Base-by-base conservation (phyloP, 2,888 invertebrate genomes). In the Hirtodrosophila alboralis region DNA sequence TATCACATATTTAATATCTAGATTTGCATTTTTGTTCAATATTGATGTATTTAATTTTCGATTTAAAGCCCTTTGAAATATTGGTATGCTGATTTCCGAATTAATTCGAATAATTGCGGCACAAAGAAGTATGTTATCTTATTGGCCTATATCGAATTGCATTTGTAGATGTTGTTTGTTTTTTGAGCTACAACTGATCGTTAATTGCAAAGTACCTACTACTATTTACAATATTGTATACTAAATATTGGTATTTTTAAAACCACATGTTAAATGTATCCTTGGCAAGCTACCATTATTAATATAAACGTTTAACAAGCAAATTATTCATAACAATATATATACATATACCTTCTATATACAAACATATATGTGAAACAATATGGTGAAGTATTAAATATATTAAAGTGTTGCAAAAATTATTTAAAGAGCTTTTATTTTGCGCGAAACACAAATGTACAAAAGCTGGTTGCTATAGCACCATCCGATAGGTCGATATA, bases 31-130 rank as follows among this genome's bases (percentile, higher is more conserved):
- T 71, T 34, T 73, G 63, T 84, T 84, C 53, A 34, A 37, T 23
- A 74, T 74, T 67, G 43, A 57, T 64, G 54, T 62, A 48, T 45
- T 61, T 52, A 16, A 43, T 23, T 38, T 80, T 38, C 38, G 61
- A 73, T 76, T 56, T 51, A 31, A 23, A 47, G 53, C 37, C 65
- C 51, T 64, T 52, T 56, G 31, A 41, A 51, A 62, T 62, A 70
- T 83, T 79, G 86, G 56, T 83, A 81, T 85, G 86, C 81, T 85
- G 81, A 74, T 75, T 79, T 71, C 43, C 60, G 44, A 57, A 41
- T 59, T 56, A 51, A 36, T 41, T 45, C 13, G 26, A 43, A 28
- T 66, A 44, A 30, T 26, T 47, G 49, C 49, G 33, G 49, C 44
- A 60, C 30, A 38, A 49, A 36, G 10, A 54, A 16, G 34, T 43